phyloP scores from a whole-genome alignment of 2,888 invertebrate genomes.

The Myathropa florea region DNA sequence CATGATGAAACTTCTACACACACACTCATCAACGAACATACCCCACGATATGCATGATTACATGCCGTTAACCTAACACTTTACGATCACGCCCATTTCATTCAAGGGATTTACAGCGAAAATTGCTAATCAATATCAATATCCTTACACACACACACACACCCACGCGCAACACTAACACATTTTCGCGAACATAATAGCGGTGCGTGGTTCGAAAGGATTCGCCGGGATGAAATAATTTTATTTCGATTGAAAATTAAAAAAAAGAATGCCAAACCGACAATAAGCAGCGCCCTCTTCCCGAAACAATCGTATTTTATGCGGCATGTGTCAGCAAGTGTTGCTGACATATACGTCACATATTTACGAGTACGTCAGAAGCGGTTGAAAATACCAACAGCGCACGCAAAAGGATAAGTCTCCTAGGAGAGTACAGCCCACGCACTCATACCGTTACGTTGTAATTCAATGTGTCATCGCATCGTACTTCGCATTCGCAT shows the following conservation, averaged over 20 bases:
- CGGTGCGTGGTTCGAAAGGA: neutral
- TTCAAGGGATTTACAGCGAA: constrained; percentile 14
- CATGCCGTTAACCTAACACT: constrained; percentile 38
- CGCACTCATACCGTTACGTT: neutral
- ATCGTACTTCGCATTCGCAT: constrained; percentile 23
- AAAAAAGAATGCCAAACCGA: neutral
- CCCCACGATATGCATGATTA: constrained; percentile 32
- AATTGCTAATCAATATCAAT: constrained; percentile 29
- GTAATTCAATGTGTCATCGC: constrained; percentile 30
- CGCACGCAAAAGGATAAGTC: constrained; percentile 7
- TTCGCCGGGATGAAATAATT: constrained; percentile 18
- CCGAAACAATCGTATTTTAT: neutral
- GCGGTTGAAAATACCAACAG: neutral
- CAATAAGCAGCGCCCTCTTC: neutral
- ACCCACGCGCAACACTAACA: neutral
- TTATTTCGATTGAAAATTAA: constrained; percentile 28
- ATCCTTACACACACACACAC: neutral
- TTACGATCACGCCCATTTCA: constrained; percentile 32
- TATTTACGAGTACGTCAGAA: constrained; percentile 32
- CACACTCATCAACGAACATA: constrained; percentile 32
- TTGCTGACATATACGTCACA: constrained; percentile 11
- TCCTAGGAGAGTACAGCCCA: constrained; percentile 4
- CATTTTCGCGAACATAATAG: neutral
- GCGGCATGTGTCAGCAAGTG: constrained; percentile 16
- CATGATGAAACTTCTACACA: constrained; percentile 30